A percentile compares a stretch with the other conserved stretches of the same genome.
phyloP scores from a whole-genome alignment of 2,888 invertebrate species.

The Lycophotia porphyrea region DNA sequence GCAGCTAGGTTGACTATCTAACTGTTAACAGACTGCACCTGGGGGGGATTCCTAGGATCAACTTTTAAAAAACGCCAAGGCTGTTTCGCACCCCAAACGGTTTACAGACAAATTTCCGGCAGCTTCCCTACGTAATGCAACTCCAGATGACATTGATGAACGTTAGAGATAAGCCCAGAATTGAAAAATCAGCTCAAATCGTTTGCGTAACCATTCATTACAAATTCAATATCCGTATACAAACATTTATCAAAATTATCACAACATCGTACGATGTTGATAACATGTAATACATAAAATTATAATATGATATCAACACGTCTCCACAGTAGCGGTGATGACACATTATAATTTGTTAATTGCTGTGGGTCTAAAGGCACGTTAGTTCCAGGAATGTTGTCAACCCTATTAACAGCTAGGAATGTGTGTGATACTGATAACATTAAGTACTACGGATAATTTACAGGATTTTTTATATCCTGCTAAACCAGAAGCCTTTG shows the following conservation, averaged over 20 bases:
- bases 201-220: slow-evolving; percentile 37
- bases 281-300: slow-evolving; percentile 50
- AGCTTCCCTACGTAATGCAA: not conserved
- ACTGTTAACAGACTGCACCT: not conserved
- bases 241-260: slow-evolving; percentile 61
- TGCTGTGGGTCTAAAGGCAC: slow-evolving; percentile 22
- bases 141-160: not conserved
- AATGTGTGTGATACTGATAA: slow-evolving; percentile 30
- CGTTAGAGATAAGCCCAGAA: not conserved
- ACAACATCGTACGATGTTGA: slow-evolving; percentile 69
- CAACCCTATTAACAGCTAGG: slow-evolving; percentile 9
- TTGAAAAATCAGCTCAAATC: not conserved
- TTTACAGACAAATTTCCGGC: not conserved
- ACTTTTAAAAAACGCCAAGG: not conserved
- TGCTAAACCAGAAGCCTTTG: not conserved
- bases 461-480: slow-evolving; percentile 17
- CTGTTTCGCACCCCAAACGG: not conserved
- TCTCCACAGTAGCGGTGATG: slow-evolving; percentile 26
- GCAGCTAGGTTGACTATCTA: not conserved
- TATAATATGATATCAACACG: slow-evolving; percentile 54
- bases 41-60: too few species aligned
- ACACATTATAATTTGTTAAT: slow-evolving; percentile 52
- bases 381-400: slow-evolving; percentile 30
- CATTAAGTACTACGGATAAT: slow-evolving; percentile 6
- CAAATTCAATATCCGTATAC: slow-evolving; percentile 33